These are phyloP conservation scores for Lepilemur septentrionalis DNA, from an alignment of 2,797 vertebrate genomes.

Conservation along the genomic window DNA sequence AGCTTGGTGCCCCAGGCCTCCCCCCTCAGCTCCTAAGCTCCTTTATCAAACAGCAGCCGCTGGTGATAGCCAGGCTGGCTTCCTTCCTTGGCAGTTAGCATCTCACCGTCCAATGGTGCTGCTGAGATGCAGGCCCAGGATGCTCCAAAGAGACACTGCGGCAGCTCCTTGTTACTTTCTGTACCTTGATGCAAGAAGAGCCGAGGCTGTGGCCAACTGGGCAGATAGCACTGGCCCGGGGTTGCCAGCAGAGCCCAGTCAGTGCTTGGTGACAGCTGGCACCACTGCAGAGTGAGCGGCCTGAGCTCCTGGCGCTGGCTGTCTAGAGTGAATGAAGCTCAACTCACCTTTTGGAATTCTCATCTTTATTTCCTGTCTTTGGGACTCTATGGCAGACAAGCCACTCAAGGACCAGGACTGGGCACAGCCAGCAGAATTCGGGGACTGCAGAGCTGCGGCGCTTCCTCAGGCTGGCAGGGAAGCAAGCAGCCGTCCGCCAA, in stretches of 20 bases:
- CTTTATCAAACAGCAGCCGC: slow-evolving; percentile 89
- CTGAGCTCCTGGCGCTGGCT: not conserved
- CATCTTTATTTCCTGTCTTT: not conserved
- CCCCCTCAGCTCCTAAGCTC: slow-evolving; percentile 87
- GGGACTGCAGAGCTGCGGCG: not conserved
- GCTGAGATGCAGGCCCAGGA: slow-evolving; percentile 8
- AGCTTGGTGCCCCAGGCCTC: slow-evolving; percentile 92
- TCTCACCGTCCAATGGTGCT: not conserved
- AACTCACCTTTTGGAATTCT: not conserved
- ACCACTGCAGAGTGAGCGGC: not conserved
- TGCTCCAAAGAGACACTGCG: not conserved
- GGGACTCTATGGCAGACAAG: not conserved
- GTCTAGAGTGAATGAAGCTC: not conserved
- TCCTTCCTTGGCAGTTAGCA: slow-evolving; percentile 86
- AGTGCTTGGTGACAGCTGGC: not conserved
- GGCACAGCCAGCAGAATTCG: not conserved
- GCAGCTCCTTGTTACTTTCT: not conserved
- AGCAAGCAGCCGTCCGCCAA: not conserved
- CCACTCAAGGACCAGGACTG: not conserved
- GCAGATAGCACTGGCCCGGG: not conserved
- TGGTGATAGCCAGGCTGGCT: slow-evolving; percentile 92
- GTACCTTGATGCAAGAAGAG: not conserved
- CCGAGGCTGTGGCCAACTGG: not conserved
- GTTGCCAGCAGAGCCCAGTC: not conserved
- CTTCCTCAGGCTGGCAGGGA: not conserved